Base-by-base conservation (phyloP, 2,888 invertebrate species). In the Agonopterix subpropinquella region DNA sequence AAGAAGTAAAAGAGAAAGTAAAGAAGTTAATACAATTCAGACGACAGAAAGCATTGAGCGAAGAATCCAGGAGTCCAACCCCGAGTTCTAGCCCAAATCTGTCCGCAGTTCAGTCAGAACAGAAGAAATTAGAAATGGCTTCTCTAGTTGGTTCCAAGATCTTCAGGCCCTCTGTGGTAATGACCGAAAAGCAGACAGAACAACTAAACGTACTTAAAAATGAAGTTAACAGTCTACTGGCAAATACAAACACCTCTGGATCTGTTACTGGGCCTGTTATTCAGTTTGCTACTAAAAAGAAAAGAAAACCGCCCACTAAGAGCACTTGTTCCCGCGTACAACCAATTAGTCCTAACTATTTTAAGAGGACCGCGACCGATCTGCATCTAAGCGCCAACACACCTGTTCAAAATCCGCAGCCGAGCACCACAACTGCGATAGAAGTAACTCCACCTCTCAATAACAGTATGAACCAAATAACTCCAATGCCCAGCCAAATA, bases 1-100 rank as follows among this genome's bases (percentile, higher is more conserved):
- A 11, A 9, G 50, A 50, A 0, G 57, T 62, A n/a, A 56, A 56
- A 10, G 70, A 74, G 15, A 65, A 71, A 2, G 73, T 80, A 0
- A 84, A 77, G 51, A 64, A 65, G 54, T 63, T 87, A 2, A 56
- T 87, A 41, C 72, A 80, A 41, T 79, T 70, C 53, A 67, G 84
- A 46, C 67, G 70, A 28, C 63, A 71, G 42, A 75, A 67, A 53
- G 11, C 50, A 10, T 28, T 7, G 28, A 39, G 11, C 4, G 13
- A 11, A n/a, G 42, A 42, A 11, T 13, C 42, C 13, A 11, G 11
- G n/a, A 42, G 42, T 11, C 13, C 42, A 42, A 13, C 8, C 1
- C 39, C 41, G n/a, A 44, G n/a, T 10, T 4, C 28, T 28, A 28
- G 28, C 7, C 7, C 5, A 2, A 28, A 28, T 7, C 1, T 28